phyloP scores from a whole-genome alignment of 2,888 invertebrate genomes.

The Copidosoma aretas region DNA sequence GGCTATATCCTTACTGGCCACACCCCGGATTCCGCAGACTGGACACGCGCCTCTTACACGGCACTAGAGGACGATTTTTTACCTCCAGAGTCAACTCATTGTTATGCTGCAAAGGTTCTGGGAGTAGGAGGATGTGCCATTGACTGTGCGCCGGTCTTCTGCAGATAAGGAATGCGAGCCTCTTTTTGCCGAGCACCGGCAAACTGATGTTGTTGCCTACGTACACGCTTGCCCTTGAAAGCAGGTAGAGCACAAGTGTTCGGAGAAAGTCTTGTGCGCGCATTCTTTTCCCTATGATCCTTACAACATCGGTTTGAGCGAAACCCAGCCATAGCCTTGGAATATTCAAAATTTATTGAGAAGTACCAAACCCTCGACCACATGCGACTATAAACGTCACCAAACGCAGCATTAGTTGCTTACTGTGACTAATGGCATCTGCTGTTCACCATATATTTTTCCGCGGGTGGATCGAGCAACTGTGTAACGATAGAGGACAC shows the following conservation, averaged over 20 bases:
- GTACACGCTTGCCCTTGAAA: not conserved
- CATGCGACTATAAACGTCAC: not conserved
- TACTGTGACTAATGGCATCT: too few relatives aligned
- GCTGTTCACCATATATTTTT: not conserved
- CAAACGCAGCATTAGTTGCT: too few relatives aligned
- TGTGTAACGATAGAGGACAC: conserved; percentile 9
- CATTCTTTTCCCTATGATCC: not conserved
- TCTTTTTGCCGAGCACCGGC: not conserved
- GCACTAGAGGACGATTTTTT: not conserved
- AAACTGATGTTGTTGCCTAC: not conserved
- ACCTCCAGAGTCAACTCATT: not conserved
- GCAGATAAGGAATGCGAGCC: not conserved
- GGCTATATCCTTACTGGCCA: too few relatives aligned
- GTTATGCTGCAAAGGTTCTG: not conserved
- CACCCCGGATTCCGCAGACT: too few relatives aligned
- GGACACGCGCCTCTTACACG: too few relatives aligned
- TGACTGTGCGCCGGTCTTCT: not conserved
- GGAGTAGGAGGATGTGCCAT: not conserved
- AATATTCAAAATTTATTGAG: too few relatives aligned
- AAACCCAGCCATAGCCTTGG: not conserved
- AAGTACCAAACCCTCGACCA: too few relatives aligned
- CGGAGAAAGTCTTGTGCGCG: not conserved
- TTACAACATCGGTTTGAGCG: not conserved
- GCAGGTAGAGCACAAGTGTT: not conserved
- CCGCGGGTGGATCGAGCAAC: not conserved